Percentiles rank a stretch among this genome's conserved stretches.
phyloP scores from a whole-genome alignment of 2,888 invertebrate genomes.

The Drosophila bunnanda region DNA sequence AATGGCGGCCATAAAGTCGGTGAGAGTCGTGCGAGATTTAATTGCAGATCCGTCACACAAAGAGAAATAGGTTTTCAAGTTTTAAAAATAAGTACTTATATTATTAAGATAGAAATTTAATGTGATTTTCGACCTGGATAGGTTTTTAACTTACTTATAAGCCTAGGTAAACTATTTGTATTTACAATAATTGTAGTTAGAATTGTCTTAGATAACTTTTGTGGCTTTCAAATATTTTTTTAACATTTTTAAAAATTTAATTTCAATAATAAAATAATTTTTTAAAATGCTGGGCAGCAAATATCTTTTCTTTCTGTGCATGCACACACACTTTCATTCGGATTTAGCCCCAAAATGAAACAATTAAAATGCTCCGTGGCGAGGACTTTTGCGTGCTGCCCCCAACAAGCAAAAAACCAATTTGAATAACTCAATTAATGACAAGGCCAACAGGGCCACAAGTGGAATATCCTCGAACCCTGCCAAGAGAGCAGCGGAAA shows the following conservation, averaged over 20 bases:
- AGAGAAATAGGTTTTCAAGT: background rate
- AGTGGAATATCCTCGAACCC: slow-evolving; percentile 24
- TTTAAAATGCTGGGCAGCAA: background rate
- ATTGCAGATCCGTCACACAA: slow-evolving; percentile 13
- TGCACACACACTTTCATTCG: background rate
- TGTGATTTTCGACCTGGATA: too few relatives aligned
- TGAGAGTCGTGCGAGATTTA: slow-evolving; percentile 46
- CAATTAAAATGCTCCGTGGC: slow-evolving; percentile 59
- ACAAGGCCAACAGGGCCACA: slow-evolving; percentile 34
- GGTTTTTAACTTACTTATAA: too few relatives aligned
- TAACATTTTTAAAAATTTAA: background rate
- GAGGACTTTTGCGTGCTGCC: slow-evolving; percentile 31
- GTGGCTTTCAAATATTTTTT: background rate
- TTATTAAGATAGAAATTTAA: background rate
- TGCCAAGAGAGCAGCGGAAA: slow-evolving; percentile 13
- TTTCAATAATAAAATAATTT: background rate
- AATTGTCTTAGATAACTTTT: too few relatives aligned
- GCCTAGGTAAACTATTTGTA: too few relatives aligned
- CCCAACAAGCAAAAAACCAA: slow-evolving; percentile 45
- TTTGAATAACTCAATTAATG: slow-evolving; percentile 62
- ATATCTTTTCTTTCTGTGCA: background rate
- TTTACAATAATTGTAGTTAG: too few relatives aligned
- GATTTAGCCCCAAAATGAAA: slow-evolving; percentile 49
- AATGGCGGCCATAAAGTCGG: slow-evolving; percentile 62
- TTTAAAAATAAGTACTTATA: background rate